Evolutionary conservation across 2,113 vertebrate genomes (phyloP), one percentile per base, ranked within the genome.

Genomic region (Triplophysa siluroides): DNA sequence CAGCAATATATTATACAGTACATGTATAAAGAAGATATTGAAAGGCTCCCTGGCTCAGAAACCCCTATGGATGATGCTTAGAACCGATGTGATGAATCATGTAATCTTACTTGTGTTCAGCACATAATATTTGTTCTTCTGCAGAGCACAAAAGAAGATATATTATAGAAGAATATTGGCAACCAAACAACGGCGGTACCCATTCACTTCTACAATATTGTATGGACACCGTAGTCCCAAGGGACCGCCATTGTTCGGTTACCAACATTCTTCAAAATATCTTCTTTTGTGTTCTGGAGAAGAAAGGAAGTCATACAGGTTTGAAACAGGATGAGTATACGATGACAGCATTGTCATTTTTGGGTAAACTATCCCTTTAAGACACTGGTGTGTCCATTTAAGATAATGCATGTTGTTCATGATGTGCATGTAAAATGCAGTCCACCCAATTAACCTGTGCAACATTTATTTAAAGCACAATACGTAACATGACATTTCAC

Each of bases 51-150:
- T 8, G 24, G 70, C 52, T 72, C 29, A 29, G 13, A 72, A 73
- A 73, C 66, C 56, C 8, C 58, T 23, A 38, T n/a, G 47, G 47
- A 18, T 58, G 41, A 43, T 61, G 23, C 5, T 71, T 23, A 19
- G 14, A 62, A 79, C 8, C 56, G 64, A 41, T 47, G 38, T 70
- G 43, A 81, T 41, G 24, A 81, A 63, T 67, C 21, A 26, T 50
- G 23, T 5, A 47, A 24, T 8, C 24, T 72, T 71, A 45, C 24
- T 71, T 8, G 7, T 54, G 58, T 60, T 19, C 66, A 8, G 23
- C 68, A 62, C 43, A 12, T 45, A 45, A 12, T 43, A 43, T 12
- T 45, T 45, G 43, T 38, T 38, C 33, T 38, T 38, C 33, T 38
- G 33, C 33, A 38, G 33, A 38, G 33, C 33, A 38, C 33, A 38